Evolutionary conservation across 2,888 invertebrate species (phyloP), one percentile per base, ranked within the genome.

Genomic region (Priocnemis perturbator): DNA sequence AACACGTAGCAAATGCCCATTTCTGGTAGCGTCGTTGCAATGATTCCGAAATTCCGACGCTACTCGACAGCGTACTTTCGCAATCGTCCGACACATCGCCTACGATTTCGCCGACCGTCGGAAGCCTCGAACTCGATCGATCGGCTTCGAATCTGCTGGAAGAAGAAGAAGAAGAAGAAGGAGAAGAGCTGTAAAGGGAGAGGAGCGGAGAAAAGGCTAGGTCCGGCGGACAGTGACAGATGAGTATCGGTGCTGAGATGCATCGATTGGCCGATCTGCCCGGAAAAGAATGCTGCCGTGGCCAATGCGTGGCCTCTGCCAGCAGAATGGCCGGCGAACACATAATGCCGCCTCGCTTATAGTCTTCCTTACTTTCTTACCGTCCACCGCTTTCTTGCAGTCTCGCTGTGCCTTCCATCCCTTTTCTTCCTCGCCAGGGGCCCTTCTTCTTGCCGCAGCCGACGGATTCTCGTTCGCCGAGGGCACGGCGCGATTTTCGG

Each of bases 241-340:
- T 89, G 88, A 84, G 86, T 86, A 88, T 89, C 88, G 89, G 85
- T 82, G 78, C 82, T 78, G 86, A 89, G 89, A 89, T 89, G 87
- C 89, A 89, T 89, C 89, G 89, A 89, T 89, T 89, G 89, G 89
- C 86, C 85, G 88, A 84, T 87, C 86, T 86, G 85, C 83, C 85
- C 85, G 87, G 87, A 88, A 89, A 89, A 89, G 88, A 89, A 88
- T 88, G 86, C 85, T 81, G 86, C 85, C 79, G 76, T 78, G 86
- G 86, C 88, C 88, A 89, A 89, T 89, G 85, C 88, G 86, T 86
- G 88, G 83, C 83, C 85, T 62, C 83, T 78, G 76, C 79, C 80
- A 83, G 81, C 85, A 87, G 87, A 88, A 88, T 88, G 88, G 88
- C 88, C 87, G 88, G 81, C 80, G 64, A 71, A 67, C 60, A 74